Percentiles rank a stretch among this genome's conserved stretches.
Evolutionary conservation across 2,113 vertebrate species (phyloP).

Genomic region (Scomber colias): DNA sequence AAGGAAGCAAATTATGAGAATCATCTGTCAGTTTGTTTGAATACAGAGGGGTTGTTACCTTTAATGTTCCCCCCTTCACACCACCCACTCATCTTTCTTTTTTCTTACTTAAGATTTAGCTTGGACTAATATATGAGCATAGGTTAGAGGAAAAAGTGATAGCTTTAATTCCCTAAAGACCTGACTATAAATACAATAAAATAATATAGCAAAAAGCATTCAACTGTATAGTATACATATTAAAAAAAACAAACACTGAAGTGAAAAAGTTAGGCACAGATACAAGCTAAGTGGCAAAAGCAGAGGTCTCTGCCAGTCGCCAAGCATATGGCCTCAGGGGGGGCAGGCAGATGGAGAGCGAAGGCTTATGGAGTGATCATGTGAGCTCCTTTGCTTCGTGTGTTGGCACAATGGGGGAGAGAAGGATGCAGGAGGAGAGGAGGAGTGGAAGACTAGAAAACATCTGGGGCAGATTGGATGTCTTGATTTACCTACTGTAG

Average conservation of each 20-base stretch:
- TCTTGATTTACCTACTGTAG: slow-evolving; percentile 15
- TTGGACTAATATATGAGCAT: neutral
- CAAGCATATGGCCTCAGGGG: slow-evolving; percentile 42
- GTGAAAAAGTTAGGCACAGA: slow-evolving; percentile 26
- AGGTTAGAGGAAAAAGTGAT: neutral
- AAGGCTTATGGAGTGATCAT: slow-evolving; percentile 56
- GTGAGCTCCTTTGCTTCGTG: slow-evolving; percentile 61
- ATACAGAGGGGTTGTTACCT: slow-evolving; percentile 10
- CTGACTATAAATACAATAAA: neutral
- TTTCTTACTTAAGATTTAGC: neutral
- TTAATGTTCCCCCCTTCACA: neutral
- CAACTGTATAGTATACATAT: neutral
- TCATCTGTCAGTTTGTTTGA: slow-evolving; percentile 50
- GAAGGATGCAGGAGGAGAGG: slow-evolving; percentile 28
- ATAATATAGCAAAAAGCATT: neutral
- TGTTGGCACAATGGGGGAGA: slow-evolving; percentile 41
- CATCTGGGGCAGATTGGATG: neutral
- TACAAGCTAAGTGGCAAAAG: slow-evolving; percentile 44
- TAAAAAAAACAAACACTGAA: slow-evolving; percentile 3
- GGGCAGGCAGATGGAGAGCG: slow-evolving; percentile 60
- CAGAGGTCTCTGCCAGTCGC: slow-evolving; percentile 56
- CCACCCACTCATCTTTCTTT: neutral
- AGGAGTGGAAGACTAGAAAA: slow-evolving; percentile 22
- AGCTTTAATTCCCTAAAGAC: neutral
- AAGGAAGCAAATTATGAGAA: slow-evolving; percentile 49